Percentiles rank a stretch among this genome's conserved stretches.
Evolutionary conservation across 2,797 vertebrate species (phyloP).

Genomic region (Sebastes reedi): DNA sequence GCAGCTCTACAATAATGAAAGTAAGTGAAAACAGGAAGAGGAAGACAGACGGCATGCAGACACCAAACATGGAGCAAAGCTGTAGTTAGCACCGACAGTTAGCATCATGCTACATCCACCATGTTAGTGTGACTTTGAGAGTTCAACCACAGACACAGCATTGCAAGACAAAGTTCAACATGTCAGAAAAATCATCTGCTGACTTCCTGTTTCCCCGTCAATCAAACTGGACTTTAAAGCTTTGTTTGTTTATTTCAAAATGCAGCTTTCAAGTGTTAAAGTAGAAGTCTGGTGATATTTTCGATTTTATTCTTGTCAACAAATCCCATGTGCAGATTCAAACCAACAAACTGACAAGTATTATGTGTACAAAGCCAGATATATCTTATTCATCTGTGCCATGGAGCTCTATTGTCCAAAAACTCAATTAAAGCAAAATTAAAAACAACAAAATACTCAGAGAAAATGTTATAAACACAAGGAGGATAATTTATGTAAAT

Average conservation of each 20-base stretch:
- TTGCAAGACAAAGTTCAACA: constrained; percentile 39
- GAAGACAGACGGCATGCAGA: constrained; percentile 52
- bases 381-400: background rate
- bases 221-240: background rate
- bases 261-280: background rate
- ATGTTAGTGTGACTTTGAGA: constrained; percentile 19
- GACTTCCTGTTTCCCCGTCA: constrained; percentile 2
- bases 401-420: background rate
- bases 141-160: constrained; percentile 62
- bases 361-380: too few species aligned
- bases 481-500: background rate
- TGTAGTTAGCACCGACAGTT: constrained; percentile 23
- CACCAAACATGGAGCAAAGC: constrained; percentile 36
- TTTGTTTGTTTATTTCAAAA: background rate
- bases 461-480: background rate
- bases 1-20: background rate
- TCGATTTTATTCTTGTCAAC: constrained; percentile 1
- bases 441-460: background rate
- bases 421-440: too few species aligned
- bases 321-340: constrained; percentile 5
- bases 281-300: constrained; percentile 32
- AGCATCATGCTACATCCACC: constrained; percentile 57
- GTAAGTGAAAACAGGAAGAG: background rate
- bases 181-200: background rate
- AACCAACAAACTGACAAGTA: background rate